A percentile compares a stretch with the other conserved stretches of the same genome.
phyloP scores from a whole-genome alignment of 2,113 vertebrate species.

The Pteruthius melanotis region DNA sequence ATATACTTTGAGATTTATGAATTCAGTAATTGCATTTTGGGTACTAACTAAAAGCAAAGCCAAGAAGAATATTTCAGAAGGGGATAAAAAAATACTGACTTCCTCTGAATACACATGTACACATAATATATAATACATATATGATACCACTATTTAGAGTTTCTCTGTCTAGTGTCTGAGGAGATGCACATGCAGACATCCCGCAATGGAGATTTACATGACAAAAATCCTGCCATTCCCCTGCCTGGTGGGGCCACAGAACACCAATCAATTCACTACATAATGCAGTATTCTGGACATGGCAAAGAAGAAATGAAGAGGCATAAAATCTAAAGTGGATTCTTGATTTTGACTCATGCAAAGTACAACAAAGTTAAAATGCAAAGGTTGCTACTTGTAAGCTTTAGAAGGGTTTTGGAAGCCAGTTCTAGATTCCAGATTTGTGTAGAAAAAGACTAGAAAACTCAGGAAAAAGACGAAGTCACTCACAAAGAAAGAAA shows the following conservation, averaged over 20 bases:
- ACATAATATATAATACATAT: neutral
- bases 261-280: neutral
- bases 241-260: neutral
- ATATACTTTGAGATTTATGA: conserved; percentile 45
- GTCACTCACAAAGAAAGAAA: neutral
- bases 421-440: neutral
- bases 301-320: neutral
- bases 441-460: neutral
- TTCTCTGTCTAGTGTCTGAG: neutral
- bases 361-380: neutral
- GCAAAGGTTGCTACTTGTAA: neutral
- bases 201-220: rapidly evolving
- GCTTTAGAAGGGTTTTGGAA: neutral
- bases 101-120: neutral
- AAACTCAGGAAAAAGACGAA: neutral
- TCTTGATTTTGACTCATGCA: neutral
- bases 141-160: neutral
- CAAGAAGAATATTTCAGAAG: conserved; percentile 34
- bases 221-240: neutral
- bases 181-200: neutral
- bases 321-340: neutral
- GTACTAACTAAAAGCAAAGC: conserved; percentile 47
- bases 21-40: conserved; percentile 44
- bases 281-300: neutral
- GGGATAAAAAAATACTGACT: neutral